Percentiles rank a stretch among this genome's conserved stretches.
Conservation (phyloP, 2,888 invertebrate species). For the Tenthredo scrophulariae region DNA sequence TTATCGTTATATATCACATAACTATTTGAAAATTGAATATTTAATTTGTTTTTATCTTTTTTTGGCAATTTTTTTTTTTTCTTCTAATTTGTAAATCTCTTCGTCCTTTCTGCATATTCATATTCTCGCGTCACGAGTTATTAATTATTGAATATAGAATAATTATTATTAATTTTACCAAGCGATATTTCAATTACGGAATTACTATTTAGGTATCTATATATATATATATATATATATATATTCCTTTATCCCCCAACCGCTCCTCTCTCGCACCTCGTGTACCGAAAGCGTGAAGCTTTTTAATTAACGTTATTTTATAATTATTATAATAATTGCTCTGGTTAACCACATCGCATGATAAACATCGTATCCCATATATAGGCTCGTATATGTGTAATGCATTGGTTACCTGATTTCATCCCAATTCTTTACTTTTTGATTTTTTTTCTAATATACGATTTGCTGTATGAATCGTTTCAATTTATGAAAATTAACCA, state of each 20-base stretch:
- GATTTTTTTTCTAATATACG: too few relatives aligned
- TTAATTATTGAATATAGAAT: not conserved
- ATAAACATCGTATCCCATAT: not conserved
- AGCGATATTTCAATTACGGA: not conserved
- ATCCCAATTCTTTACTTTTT: too few relatives aligned
- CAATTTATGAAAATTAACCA: too few relatives aligned
- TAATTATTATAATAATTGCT: conserved; percentile 30
- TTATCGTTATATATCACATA: not conserved
- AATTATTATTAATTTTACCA: not conserved
- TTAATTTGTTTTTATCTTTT: not conserved
- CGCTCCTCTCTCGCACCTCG: not conserved
- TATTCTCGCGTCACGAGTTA: not conserved
- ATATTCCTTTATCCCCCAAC: not conserved
- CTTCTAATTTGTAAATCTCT: not conserved
- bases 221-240: not conserved
- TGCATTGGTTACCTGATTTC: not conserved
- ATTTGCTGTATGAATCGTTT: too few relatives aligned
- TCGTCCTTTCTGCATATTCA: not conserved
- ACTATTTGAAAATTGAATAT: not conserved
- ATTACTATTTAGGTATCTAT: not conserved
- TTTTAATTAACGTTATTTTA: conserved; percentile 40
- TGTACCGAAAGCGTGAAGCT: conserved; percentile 49
- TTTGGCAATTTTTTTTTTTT: not conserved
- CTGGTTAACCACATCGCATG: conserved; percentile 34
- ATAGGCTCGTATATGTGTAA: not conserved